phyloP scores from a whole-genome alignment of 2,888 invertebrate species.

The Metallyticus violacea region DNA sequence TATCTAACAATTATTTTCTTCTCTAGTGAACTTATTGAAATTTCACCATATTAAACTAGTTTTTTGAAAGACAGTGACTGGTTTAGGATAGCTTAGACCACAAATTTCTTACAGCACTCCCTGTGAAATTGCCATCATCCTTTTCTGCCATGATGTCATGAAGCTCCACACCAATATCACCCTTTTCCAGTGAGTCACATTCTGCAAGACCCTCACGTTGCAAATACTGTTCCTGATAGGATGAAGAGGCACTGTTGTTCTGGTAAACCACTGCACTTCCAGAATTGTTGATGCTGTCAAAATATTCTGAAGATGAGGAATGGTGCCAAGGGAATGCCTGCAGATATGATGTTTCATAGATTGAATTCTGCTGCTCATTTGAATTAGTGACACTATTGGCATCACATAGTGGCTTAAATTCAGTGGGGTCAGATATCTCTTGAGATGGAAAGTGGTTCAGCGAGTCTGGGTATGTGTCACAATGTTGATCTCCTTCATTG shows the following conservation, averaged over 20 bases:
- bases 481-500: not conserved
- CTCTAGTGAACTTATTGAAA: not conserved
- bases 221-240: conserved; percentile 34
- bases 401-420: not conserved
- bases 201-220: conserved; percentile 53
- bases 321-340: conserved; percentile 19
- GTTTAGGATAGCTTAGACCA: not conserved
- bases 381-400: not conserved
- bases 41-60: not conserved
- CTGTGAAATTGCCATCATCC: not conserved
- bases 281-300: conserved; percentile 65
- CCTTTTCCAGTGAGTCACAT: conserved; percentile 55
- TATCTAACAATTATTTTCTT: not conserved
- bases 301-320: conserved; percentile 49
- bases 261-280: conserved; percentile 40
- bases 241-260: conserved; percentile 47
- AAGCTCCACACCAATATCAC: not conserved
- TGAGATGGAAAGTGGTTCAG: not conserved
- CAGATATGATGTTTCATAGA: not conserved
- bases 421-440: not conserved
- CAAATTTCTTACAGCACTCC: not conserved
- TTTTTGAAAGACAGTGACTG: not conserved
- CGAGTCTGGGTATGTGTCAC: conserved; percentile 3
- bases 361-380: not conserved
- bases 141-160: not conserved